Evolutionary conservation across 2,113 vertebrate species (phyloP).

Genomic region (Formicarius rufipectus): DNA sequence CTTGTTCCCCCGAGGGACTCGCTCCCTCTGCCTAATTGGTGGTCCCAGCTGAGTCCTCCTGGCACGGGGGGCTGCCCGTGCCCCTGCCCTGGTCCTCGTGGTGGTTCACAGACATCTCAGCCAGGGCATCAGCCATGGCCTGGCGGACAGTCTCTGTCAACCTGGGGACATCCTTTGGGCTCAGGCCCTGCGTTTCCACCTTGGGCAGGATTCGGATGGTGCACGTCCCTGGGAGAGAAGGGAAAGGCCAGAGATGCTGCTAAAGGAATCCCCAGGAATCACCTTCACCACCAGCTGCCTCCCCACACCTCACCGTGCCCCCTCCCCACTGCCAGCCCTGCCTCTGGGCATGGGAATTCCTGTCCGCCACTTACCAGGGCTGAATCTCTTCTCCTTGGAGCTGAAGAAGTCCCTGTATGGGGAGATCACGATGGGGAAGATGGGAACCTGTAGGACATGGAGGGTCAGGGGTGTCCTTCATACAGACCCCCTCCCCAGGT

Average conservation of each 20-base stretch:
- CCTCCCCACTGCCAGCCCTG: neutral
- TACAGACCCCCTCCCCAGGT: neutral
- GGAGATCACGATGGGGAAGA: slow-evolving; percentile 78
- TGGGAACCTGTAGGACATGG: slow-evolving; percentile 69
- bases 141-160: neutral
- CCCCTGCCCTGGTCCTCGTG: neutral
- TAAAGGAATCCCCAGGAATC: neutral
- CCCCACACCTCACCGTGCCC: neutral
- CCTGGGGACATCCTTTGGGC: neutral
- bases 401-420: slow-evolving; percentile 77
- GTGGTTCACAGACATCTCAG: neutral
- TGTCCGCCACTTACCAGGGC: slow-evolving; percentile 49
- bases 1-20: fast-evolving
- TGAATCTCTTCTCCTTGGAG: slow-evolving; percentile 77
- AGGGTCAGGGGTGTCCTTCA: neutral
- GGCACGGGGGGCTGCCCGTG: fast-evolving
- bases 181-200: slow-evolving; percentile 29
- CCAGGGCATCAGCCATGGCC: neutral
- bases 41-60: fast-evolving
- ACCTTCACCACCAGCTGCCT: neutral
- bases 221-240: slow-evolving; percentile 7
- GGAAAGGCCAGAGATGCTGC: neutral
- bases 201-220: slow-evolving; percentile 26
- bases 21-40: neutral
- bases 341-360: neutral